A percentile compares a stretch with the other conserved stretches of the same genome.
Conservation (phyloP, 2,113 vertebrate species). For the Phalacrocorax pelagicus region DNA sequence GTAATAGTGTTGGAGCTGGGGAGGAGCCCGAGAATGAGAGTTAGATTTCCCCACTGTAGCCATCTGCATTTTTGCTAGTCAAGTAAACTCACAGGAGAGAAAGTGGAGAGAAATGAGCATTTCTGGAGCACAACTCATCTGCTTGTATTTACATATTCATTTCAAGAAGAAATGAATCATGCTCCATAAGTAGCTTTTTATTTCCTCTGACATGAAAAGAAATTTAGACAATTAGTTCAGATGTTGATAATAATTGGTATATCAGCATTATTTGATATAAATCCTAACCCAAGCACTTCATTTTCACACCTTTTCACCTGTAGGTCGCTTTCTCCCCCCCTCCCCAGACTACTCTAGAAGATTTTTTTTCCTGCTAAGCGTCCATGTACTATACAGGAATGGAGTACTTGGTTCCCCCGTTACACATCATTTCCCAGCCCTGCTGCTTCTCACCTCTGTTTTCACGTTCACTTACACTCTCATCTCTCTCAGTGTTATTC, state of each 20-base stretch:
- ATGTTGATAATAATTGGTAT: not conserved
- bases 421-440: not conserved
- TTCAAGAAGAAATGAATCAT: not conserved
- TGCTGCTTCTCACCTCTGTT: not conserved
- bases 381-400: not conserved
- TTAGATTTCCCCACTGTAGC: not conserved
- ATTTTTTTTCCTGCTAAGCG: not conserved
- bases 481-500: not conserved
- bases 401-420: not conserved
- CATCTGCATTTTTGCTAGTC: not conserved
- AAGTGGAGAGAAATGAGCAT: not conserved
- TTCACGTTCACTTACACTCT: not conserved
- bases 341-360: not conserved
- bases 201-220: not conserved
- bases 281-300: not conserved
- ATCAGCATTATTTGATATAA: not conserved
- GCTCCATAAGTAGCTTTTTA: not conserved
- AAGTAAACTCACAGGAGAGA: not conserved
- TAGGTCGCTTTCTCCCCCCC: not conserved
- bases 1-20: not conserved
- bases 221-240: not conserved
- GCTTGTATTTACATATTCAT: not conserved
- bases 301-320: not conserved
- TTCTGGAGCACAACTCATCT: not conserved
- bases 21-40: not conserved